phyloP scores from a whole-genome alignment of 2,797 vertebrate species.

The Lindbergichthys nudifrons region DNA sequence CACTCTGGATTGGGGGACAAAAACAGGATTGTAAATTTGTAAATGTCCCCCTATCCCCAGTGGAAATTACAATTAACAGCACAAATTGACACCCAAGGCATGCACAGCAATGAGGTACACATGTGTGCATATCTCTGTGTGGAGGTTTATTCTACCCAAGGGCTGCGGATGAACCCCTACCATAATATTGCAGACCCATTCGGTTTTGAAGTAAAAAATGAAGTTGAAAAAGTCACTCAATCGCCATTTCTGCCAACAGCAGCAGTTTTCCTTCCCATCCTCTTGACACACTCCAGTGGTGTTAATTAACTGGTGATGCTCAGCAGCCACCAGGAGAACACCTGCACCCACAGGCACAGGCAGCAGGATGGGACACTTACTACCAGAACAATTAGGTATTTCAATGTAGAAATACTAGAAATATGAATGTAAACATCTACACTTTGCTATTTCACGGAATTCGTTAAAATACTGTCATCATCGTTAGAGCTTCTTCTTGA shows the following conservation, averaged over 20 bases:
- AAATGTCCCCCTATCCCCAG: too few species aligned
- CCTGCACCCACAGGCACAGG: conserved; percentile 47
- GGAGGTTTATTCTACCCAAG: conserved; percentile 28
- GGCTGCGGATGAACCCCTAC: conserved; percentile 31
- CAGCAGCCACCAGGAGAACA: conserved; percentile 53
- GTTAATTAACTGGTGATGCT: conserved; percentile 70
- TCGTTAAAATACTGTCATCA: conserved; percentile 5
- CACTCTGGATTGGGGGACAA: neutral
- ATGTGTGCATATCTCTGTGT: conserved; percentile 1
- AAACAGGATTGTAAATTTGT: too few species aligned
- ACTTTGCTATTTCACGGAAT: conserved; percentile 8
- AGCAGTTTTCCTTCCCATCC: conserved; percentile 60
- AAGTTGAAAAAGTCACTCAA: conserved; percentile 61
- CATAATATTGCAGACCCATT: conserved; percentile 38
- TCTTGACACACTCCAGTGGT: conserved; percentile 66
- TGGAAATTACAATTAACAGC: conserved; percentile 7
- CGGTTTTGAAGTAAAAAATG: conserved; percentile 48
- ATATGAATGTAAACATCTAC: neutral
- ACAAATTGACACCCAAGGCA: conserved; percentile 33
- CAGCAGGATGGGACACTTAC: conserved; percentile 40
- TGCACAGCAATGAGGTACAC: neutral
- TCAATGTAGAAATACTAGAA: conserved; percentile 3
- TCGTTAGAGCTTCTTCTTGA: neutral
- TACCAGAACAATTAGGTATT: neutral
- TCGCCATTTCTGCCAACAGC: conserved; percentile 54